Conservation (phyloP, 1,140 invertebrate species). For the Dreissena polymorpha region DNA sequence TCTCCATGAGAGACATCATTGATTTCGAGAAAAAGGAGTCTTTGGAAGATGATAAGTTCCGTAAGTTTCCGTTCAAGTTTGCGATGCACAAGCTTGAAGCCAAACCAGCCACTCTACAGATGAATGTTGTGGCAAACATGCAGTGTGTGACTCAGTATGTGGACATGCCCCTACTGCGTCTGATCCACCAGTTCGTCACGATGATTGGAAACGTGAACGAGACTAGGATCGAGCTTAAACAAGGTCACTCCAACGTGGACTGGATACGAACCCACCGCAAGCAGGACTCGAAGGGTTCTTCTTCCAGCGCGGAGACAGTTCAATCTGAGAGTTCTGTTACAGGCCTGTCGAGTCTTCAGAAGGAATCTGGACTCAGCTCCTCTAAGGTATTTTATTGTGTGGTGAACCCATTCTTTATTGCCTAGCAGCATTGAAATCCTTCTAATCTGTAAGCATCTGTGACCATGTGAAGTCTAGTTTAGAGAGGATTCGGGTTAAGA, state of each 20-base stretch:
- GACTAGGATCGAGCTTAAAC: conserved; percentile 91
- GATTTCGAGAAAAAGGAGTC: conserved; percentile 93
- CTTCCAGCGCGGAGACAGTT: conserved; percentile 76
- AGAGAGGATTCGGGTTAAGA: too few species aligned
- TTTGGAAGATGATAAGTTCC: conserved; percentile 83
- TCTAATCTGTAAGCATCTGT: too few species aligned
- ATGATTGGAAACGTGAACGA: conserved; percentile 99
- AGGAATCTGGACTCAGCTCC: conserved; percentile 2
- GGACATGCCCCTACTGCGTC: conserved; percentile 95
- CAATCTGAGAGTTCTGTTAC: conserved; percentile 70
- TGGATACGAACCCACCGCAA: conserved; percentile 75
- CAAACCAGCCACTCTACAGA: conserved; percentile 77
- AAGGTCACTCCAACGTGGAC: conserved; percentile 69
- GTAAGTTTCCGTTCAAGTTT: conserved; percentile 68
- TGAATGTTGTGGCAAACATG: conserved; percentile 75
- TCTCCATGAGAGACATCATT: conserved; percentile 91
- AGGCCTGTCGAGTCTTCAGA: conserved; percentile 17
- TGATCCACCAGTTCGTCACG: conserved; percentile 97
- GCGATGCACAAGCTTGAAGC: conserved; percentile 78
- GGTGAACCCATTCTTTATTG: background rate
- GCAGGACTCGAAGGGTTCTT: conserved; percentile 77
- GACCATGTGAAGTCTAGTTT: too few species aligned
- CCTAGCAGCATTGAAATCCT: too few species aligned
- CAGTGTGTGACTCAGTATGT: conserved; percentile 82
- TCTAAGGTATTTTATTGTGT: conserved; percentile 28